Evolutionary conservation across 2,888 invertebrate genomes (phyloP).

Genomic region (Microchrysa polita): DNA sequence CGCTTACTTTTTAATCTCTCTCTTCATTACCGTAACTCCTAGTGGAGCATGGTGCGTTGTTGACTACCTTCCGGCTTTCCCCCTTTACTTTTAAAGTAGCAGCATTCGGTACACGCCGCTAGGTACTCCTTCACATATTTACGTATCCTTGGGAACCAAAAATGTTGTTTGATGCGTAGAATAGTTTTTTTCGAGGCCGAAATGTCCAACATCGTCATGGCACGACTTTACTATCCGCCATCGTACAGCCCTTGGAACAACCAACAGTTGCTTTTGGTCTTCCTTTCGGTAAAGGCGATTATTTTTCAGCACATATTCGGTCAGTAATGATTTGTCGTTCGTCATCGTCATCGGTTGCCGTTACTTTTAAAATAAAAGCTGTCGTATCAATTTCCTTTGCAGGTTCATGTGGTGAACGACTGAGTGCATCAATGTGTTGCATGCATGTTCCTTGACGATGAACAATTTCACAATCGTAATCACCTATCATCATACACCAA

Average conservation of each 20-base stretch:
- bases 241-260: neutral
- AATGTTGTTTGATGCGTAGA: neutral
- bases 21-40: neutral
- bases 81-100: neutral
- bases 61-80: neutral
- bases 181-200: neutral
- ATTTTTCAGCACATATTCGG: neutral
- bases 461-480: neutral
- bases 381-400: neutral
- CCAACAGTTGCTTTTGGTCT: neutral
- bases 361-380: neutral
- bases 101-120: neutral
- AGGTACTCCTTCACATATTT: neutral
- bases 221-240: neutral
- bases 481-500: neutral
- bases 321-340: neutral
- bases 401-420: constrained; percentile 22
- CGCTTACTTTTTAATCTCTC: no score
- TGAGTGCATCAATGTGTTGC: constrained; percentile 49
- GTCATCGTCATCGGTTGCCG: no score
- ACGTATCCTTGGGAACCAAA: neutral
- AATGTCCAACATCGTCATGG: neutral
- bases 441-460: constrained; percentile 23
- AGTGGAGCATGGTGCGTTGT: neutral
- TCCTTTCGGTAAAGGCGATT: neutral